Conservation (phyloP, 2,113 vertebrate species). For the Tragelaphus scriptus region DNA sequence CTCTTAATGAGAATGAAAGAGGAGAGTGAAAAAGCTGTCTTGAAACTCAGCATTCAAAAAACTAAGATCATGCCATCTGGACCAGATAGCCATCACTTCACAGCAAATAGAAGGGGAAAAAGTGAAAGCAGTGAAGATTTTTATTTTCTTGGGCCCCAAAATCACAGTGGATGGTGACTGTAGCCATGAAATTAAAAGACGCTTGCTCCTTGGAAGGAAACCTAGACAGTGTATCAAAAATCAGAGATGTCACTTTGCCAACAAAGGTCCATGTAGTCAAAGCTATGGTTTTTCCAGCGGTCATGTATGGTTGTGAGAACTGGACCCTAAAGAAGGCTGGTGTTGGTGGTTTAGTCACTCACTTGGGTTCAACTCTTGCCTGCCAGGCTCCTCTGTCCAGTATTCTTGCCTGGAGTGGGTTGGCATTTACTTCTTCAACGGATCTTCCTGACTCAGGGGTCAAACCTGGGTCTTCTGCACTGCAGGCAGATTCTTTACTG, state of each 20-base stretch:
- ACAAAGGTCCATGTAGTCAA: not conserved
- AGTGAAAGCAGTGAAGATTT: not conserved
- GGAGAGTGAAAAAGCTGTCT: not conserved
- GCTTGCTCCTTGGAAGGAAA: not conserved
- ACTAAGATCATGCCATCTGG: not conserved
- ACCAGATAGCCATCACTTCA: not conserved
- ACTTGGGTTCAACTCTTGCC: not conserved
- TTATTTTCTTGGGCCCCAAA: not conserved
- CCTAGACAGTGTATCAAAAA: not conserved
- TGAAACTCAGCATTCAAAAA: not conserved
- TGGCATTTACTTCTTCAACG: not conserved
- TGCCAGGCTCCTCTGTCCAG: not conserved
- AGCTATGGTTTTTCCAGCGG: not conserved
- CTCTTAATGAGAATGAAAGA: not conserved
- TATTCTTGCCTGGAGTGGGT: not conserved
- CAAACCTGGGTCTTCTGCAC: not conserved
- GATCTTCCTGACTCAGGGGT: not conserved
- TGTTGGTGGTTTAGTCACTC: not conserved
- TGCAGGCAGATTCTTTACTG: not conserved
- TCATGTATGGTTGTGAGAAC: not conserved
- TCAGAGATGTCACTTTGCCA: not conserved
- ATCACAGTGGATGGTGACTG: not conserved
- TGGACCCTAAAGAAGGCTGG: not conserved
- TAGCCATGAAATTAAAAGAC: not conserved
- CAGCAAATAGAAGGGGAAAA: not conserved